These are phyloP conservation scores for Actinostola sp. DNA, from an alignment of 92 coral and sea anemone species.

Conservation along the genomic window DNA sequence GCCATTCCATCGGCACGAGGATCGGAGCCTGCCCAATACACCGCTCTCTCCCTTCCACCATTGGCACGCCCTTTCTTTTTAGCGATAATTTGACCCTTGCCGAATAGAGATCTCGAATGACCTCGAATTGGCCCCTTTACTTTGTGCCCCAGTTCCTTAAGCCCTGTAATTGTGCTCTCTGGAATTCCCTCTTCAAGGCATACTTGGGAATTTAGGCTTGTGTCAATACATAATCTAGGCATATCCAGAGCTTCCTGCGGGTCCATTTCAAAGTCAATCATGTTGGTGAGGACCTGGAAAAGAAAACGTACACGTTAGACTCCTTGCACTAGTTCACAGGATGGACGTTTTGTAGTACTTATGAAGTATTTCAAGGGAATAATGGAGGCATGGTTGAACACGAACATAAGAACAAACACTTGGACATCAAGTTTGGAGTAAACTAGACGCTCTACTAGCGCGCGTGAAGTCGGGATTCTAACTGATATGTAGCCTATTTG, in stretches of 20 bases:
- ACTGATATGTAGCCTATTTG: too few species aligned
- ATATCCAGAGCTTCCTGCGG: slow-evolving; percentile 96
- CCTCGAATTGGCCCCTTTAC: slow-evolving; percentile 71
- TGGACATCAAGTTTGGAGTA: too few species aligned
- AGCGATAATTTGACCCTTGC: slow-evolving; percentile 87
- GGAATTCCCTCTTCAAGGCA: slow-evolving; percentile 87
- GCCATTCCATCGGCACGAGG: slow-evolving; percentile 96
- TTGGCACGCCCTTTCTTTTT: slow-evolving; percentile 46
- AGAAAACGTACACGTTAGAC: not conserved
- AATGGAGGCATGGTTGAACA: too few species aligned
- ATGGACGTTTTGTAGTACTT: too few species aligned
- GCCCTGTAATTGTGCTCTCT: slow-evolving; percentile 34
- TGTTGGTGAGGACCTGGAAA: slow-evolving; percentile 81
- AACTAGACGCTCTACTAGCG: too few species aligned
- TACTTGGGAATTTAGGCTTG: slow-evolving; percentile 46
- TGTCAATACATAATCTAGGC: slow-evolving; percentile 77
- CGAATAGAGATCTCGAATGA: slow-evolving; percentile 66
- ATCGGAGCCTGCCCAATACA: slow-evolving; percentile 98
- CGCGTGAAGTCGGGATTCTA: too few species aligned
- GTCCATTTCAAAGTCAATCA: slow-evolving; percentile 97
- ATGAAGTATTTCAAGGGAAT: too few species aligned
- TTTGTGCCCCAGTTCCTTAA: slow-evolving; percentile 74
- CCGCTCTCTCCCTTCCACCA: slow-evolving; percentile 57
- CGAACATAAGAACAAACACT: too few species aligned
- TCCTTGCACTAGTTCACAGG: too few species aligned